phyloP scores from a whole-genome alignment of 2,797 vertebrate genomes.

The Typhlichthys eigenmanni region DNA sequence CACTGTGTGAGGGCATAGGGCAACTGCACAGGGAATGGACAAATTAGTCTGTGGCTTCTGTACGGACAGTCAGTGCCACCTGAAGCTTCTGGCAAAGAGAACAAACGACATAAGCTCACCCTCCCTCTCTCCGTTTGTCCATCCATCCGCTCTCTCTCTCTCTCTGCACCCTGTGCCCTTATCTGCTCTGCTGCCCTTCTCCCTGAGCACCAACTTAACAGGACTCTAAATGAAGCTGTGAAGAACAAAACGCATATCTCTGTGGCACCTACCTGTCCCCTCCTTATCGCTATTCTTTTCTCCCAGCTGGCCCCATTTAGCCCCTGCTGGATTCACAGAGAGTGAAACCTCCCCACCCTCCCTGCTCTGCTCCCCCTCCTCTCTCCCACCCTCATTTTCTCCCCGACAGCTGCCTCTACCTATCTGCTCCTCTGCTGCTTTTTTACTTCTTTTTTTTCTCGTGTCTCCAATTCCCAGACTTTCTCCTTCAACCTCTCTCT shows the following conservation, averaged over 20 bases:
- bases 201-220: constrained; percentile 11
- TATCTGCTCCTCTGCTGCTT: not conserved
- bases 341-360: not conserved
- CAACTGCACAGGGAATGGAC: constrained; percentile 37
- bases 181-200: constrained; percentile 32
- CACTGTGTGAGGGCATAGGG: constrained; percentile 28
- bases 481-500: too few relatives aligned
- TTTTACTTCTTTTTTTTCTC: not conserved
- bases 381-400: not conserved
- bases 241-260: constrained; percentile 31
- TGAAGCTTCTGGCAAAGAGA: constrained; percentile 50
- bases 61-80: constrained; percentile 55
- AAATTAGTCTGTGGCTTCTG: constrained; percentile 63
- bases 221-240: not conserved
- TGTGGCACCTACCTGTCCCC: not conserved
- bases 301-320: not conserved
- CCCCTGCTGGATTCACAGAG: not conserved
- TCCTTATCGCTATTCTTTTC: not conserved
- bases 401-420: not conserved
- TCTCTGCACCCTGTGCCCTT: constrained; percentile 36
- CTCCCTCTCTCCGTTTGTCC: constrained; percentile 18
- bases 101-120: constrained; percentile 46
- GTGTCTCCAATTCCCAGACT: not conserved
- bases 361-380: not conserved
- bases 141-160: constrained; percentile 1